These are phyloP conservation scores for Trichechus manatus DNA, from an alignment of 2,113 vertebrate species.

Conservation along the genomic window DNA sequence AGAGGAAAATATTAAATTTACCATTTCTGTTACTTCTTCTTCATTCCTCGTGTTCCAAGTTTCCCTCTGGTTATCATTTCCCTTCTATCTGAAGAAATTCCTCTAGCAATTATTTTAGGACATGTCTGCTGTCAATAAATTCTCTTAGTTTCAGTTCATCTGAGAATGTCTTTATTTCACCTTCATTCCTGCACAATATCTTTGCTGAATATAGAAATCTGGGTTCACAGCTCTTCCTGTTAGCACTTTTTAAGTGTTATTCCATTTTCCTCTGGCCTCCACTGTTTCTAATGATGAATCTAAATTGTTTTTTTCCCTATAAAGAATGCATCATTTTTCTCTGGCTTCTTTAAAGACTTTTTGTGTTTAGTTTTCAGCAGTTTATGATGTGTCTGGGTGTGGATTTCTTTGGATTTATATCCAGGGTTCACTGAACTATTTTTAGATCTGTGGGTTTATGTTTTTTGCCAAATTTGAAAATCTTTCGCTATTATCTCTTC, in stretches of 20 bases:
- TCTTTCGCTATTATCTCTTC: not conserved
- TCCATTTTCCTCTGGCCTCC: not conserved
- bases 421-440: not conserved
- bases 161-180: not conserved
- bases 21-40: too few relatives aligned
- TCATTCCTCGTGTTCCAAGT: not conserved
- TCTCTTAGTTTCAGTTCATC: too few relatives aligned
- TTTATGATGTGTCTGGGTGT: not conserved
- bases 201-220: not conserved
- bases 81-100: not conserved
- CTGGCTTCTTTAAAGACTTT: not conserved
- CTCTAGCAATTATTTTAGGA: too few relatives aligned
- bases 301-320: not conserved
- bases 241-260: not conserved
- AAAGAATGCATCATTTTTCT: not conserved
- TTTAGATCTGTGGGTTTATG: not conserved
- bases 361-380: not conserved
- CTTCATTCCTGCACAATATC: not conserved
- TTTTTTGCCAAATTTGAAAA: not conserved
- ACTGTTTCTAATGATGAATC: not conserved
- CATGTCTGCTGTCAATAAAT: too few relatives aligned
- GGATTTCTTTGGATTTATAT: not conserved
- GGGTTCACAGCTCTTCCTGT: not conserved
- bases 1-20: not conserved
- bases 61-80: not conserved